These are phyloP conservation scores for Automeris io DNA, from an alignment of 2,888 invertebrate genomes.

Conservation along the genomic window DNA sequence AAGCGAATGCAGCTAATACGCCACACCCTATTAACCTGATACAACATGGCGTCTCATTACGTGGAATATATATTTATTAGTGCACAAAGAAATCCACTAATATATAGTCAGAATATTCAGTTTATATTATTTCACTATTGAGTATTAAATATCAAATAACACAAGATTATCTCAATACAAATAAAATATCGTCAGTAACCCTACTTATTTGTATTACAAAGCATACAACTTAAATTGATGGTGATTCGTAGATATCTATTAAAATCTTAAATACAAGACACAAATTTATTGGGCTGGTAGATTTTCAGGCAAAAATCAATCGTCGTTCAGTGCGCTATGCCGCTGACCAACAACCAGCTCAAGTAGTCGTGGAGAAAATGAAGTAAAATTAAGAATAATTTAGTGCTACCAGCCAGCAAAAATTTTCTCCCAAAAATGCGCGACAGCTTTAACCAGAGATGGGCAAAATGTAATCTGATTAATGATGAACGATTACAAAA, in stretches of 20 bases:
- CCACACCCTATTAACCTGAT: conserved; percentile 50
- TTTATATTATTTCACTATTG: conserved; percentile 27
- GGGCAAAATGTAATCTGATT: too few species aligned
- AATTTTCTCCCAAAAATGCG: too few species aligned
- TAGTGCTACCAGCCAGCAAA: too few species aligned
- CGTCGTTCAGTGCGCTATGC: conserved; percentile 26
- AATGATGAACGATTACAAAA: too few species aligned
- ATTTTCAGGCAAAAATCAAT: conserved; percentile 34
- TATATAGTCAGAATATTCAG: conserved; percentile 21
- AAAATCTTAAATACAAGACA: conserved; percentile 16
- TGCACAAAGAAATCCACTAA: conserved; percentile 33
- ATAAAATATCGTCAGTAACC: conserved; percentile 2
- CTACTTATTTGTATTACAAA: neutral
- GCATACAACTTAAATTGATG: too few species aligned
- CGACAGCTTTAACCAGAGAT: too few species aligned
- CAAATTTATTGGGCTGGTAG: conserved; percentile 31
- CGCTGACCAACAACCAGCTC: conserved; percentile 3
- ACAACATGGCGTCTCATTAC: conserved; percentile 61
- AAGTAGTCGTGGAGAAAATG: neutral
- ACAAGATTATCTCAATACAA: conserved; percentile 10
- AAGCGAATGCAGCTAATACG: conserved; percentile 28
- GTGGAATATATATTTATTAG: conserved; percentile 21
- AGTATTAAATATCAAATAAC: conserved; percentile 19
- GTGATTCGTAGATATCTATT: too few species aligned
- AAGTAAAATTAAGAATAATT: too few species aligned